Percentiles rank a stretch among this genome's conserved stretches.
These are phyloP conservation scores for Cololabis saira DNA, from an alignment of 2,113 vertebrate genomes.

Conservation along the genomic window DNA sequence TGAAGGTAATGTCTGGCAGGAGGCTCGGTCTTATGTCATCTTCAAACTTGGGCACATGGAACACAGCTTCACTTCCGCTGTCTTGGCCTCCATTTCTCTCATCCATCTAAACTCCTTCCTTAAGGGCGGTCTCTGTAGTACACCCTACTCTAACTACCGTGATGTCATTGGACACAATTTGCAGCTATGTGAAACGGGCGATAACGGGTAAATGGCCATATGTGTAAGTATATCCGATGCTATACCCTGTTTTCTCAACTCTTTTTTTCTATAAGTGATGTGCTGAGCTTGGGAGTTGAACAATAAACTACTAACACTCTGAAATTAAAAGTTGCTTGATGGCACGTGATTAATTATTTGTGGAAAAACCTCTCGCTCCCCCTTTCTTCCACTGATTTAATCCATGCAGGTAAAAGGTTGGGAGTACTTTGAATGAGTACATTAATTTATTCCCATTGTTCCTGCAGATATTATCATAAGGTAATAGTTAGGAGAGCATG, in stretches of 20 bases:
- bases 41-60: slow-evolving; percentile 14
- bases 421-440: slow-evolving; percentile 1
- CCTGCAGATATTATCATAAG: background rate
- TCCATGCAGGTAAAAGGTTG: background rate
- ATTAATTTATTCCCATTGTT: background rate
- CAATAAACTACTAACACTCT: slow-evolving; percentile 2
- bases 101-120: slow-evolving; percentile 10
- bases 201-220: too few relatives aligned
- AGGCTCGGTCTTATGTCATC: slow-evolving; percentile 28
- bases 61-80: background rate
- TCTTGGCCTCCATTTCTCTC: slow-evolving; percentile 6
- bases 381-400: background rate
- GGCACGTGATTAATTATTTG: background rate
- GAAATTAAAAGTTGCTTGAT: slow-evolving; percentile 5
- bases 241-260: background rate
- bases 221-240: too few relatives aligned
- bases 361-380: background rate
- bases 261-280: background rate
- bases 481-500: background rate
- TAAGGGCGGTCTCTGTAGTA: slow-evolving; percentile 18
- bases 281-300: background rate
- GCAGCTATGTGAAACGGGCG: too few relatives aligned
- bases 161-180: slow-evolving; percentile 12
- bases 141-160: slow-evolving; percentile 23
- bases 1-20: slow-evolving; percentile 43